phyloP scores from a whole-genome alignment of 2,113 vertebrate species.

The Spermophilus dauricus region DNA sequence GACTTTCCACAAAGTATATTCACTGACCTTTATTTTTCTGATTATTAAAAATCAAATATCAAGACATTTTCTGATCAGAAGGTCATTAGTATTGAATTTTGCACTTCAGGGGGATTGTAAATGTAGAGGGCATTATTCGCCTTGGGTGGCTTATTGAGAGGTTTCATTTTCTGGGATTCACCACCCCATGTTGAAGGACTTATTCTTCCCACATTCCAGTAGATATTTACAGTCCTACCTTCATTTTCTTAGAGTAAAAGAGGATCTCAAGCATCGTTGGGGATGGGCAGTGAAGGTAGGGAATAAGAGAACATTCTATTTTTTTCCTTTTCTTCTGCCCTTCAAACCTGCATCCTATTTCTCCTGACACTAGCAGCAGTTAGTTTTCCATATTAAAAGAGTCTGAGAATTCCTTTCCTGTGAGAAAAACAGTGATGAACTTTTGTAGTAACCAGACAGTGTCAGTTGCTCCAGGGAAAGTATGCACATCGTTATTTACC shows the following conservation, averaged over 20 bases:
- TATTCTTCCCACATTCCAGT: not conserved
- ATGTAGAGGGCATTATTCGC: not conserved
- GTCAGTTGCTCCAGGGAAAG: not conserved
- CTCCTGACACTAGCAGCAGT: not conserved
- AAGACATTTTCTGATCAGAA: constrained; percentile 4
- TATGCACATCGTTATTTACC: not conserved
- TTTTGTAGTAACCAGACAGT: not conserved
- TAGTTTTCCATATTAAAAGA: constrained; percentile 38
- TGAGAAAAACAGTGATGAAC: not conserved
- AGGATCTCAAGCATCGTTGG: not conserved
- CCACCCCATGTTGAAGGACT: not conserved
- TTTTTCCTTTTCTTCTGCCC: not conserved
- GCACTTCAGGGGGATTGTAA: not conserved
- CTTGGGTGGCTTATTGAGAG: not conserved
- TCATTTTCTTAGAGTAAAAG: not conserved
- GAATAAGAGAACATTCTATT: not conserved
- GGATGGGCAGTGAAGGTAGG: not conserved
- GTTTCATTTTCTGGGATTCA: not conserved
- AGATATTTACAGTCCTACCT: not conserved
- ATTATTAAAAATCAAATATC: constrained; percentile 47
- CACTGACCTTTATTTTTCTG: constrained; percentile 3
- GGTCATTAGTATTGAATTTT: not conserved
- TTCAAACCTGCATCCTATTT: not conserved
- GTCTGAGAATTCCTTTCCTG: not conserved
- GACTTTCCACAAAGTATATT: constrained; percentile 25